phyloP scores from a whole-genome alignment of 2,113 vertebrate genomes.

The Sebastes fasciatus region DNA sequence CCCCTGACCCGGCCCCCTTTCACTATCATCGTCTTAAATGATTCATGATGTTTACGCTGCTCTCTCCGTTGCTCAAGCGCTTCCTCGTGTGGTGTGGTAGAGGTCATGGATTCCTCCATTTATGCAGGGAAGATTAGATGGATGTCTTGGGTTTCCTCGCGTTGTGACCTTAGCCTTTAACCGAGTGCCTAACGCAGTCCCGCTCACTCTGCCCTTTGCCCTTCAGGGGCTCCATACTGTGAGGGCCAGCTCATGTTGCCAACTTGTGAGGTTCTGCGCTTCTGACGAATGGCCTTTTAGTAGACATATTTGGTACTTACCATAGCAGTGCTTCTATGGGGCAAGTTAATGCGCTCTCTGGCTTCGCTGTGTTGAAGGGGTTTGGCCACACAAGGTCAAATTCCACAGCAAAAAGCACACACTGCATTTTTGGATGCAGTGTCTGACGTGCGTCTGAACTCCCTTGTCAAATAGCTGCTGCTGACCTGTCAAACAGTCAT shows the following conservation, averaged over 20 bases:
- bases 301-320: slow-evolving; percentile 12
- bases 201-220: slow-evolving; percentile 31
- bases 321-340: slow-evolving; percentile 1
- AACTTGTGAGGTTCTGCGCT: slow-evolving; percentile 3
- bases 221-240: slow-evolving; percentile 17
- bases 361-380: slow-evolving; percentile 9
- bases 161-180: slow-evolving; percentile 40
- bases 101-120: slow-evolving; percentile 48
- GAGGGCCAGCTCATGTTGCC: slow-evolving; percentile 25
- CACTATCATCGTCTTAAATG: slow-evolving; percentile 35
- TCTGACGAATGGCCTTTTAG: slow-evolving; percentile 20
- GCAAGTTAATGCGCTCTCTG: slow-evolving; percentile 20
- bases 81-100: slow-evolving; percentile 25
- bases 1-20: slow-evolving; percentile 24
- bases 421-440: not conserved
- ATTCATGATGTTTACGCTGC: slow-evolving; percentile 52
- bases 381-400: slow-evolving; percentile 37
- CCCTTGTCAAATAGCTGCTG: not conserved
- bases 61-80: slow-evolving; percentile 20
- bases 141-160: slow-evolving; percentile 50
- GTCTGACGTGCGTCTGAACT: slow-evolving; percentile 17
- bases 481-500: slow-evolving; percentile 11
- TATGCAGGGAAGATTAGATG: slow-evolving; percentile 47
- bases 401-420: slow-evolving; percentile 32
- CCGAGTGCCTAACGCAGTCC: not conserved